Evolutionary conservation across 1,140 invertebrate genomes (phyloP), one percentile per base, ranked within the genome.

Genomic region (Sycobia sp.): DNA sequence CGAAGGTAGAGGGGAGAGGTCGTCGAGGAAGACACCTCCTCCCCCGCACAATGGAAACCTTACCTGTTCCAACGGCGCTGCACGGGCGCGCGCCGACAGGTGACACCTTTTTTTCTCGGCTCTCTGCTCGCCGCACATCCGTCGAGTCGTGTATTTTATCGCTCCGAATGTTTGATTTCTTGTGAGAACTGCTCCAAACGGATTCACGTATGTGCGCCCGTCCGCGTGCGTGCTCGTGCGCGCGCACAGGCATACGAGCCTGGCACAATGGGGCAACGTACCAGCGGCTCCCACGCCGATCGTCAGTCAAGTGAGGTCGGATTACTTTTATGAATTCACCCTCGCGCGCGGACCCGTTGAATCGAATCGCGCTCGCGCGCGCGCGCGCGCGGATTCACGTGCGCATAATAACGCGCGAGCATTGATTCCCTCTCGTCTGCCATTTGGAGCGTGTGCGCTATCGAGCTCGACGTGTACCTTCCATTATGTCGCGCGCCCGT

Each of bases 261-360:
- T 34, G 1, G 54, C 7, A 58, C 54, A 57, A 64, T 14, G 41
- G 50, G 60, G 25, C 16, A 25, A 11, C 29, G n/a, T 32, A 4
- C 29, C 29, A 4, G 36, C 56, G 65, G 76, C 77, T 81, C 79
- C 79, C 79, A 81, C 79, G 79, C 77, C 67, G 78, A 81, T 80
- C 78, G 80, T 68, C 75, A 79, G 72, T 76, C 75, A 72, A 73
- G 71, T 73, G 71, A 73, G 69, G 67, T 59, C 69, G 74, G 76
- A 76, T 79, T 79, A 78, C 73, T 76, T 73, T 67, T 69, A 76
- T 74, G 44, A 54, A 76, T 78, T 75, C 73, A 73, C 65, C 67
- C 68, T 69, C 61, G 53, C 14, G 20, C 20, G 25, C 36, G 49
- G n/a, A 36, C 14, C 32, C 16, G 63, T 58, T 27, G 32, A 34